Conservation (phyloP, 2,888 invertebrate species). For the Meteorus colon region DNA sequence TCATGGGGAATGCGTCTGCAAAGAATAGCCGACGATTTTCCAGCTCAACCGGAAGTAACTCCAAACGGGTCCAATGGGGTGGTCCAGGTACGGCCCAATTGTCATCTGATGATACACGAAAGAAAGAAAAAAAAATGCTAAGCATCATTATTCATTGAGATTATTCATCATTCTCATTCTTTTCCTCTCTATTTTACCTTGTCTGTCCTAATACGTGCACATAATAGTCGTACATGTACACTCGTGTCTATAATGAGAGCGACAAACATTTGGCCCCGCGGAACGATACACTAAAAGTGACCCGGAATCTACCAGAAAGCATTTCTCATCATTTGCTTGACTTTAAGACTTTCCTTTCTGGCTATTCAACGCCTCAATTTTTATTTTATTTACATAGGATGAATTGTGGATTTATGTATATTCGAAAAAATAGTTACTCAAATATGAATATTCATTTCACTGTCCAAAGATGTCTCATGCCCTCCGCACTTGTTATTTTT, state of each 20-base stretch:
- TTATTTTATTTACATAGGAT: neutral
- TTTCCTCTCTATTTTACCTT: slow-evolving; percentile 6
- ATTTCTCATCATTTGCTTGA: slow-evolving; percentile 10
- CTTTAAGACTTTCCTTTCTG: neutral
- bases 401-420: neutral
- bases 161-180: neutral
- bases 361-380: neutral
- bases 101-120: neutral
- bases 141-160: neutral
- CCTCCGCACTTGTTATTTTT: neutral
- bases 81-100: slow-evolving; percentile 81
- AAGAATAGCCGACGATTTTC: slow-evolving; percentile 76
- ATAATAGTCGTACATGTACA: slow-evolving; percentile 36
- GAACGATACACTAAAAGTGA: slow-evolving; percentile 49
- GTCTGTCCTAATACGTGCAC: slow-evolving; percentile 9
- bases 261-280: slow-evolving; percentile 44
- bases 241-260: slow-evolving; percentile 46
- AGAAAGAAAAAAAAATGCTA: neutral
- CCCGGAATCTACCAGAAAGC: slow-evolving; percentile 44
- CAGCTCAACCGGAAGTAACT: slow-evolving; percentile 74
- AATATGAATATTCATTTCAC: neutral
- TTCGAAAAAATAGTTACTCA: neutral
- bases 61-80: slow-evolving; percentile 88
- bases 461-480: neutral
- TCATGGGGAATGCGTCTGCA: slow-evolving; percentile 80